Percentiles rank a stretch among this genome's conserved stretches.
These are phyloP conservation scores for Colletes gigas DNA, from an alignment of 1,140 invertebrate genomes.

Conservation along the genomic window DNA sequence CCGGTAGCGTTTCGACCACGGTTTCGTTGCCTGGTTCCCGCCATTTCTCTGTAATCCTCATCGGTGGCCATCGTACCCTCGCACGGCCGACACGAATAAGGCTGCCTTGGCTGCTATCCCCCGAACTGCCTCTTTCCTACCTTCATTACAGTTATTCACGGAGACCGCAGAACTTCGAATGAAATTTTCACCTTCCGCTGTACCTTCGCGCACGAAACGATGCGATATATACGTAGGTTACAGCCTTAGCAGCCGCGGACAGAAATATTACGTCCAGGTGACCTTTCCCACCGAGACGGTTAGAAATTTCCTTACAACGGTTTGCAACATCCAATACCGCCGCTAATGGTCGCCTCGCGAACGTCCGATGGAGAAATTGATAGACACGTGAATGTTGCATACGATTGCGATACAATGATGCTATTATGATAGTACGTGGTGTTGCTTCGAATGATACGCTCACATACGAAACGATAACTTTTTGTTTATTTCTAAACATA, in stretches of 20 bases:
- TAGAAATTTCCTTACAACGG: not conserved
- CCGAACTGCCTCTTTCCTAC: constrained; percentile 33
- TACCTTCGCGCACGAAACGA: constrained; percentile 22
- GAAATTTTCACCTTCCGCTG: constrained; percentile 40
- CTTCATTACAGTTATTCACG: constrained; percentile 53
- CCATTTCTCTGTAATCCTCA: constrained; percentile 66
- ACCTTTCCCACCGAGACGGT: constrained; percentile 28
- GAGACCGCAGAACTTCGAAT: constrained; percentile 49
- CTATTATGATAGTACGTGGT: too few species aligned
- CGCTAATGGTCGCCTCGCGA: not conserved
- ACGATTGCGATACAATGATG: not conserved
- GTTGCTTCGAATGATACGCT: too few species aligned
- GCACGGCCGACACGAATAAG: constrained; percentile 41
- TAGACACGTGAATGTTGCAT: not conserved
- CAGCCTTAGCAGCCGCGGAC: not conserved
- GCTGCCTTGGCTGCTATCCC: constrained; percentile 6
- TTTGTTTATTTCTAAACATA: too few species aligned
- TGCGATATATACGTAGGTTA: too few species aligned
- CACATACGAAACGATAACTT: too few species aligned
- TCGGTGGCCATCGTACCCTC: constrained; percentile 38
- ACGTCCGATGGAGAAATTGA: not conserved
- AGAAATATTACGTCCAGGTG: constrained; percentile 16
- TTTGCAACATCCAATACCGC: not conserved
- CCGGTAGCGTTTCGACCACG: not conserved
- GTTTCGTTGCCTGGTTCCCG: constrained; percentile 10